A percentile compares a stretch with the other conserved stretches of the same genome.
Conservation (phyloP, 2,888 invertebrate genomes). For the Acanthosepion pharaonis region DNA sequence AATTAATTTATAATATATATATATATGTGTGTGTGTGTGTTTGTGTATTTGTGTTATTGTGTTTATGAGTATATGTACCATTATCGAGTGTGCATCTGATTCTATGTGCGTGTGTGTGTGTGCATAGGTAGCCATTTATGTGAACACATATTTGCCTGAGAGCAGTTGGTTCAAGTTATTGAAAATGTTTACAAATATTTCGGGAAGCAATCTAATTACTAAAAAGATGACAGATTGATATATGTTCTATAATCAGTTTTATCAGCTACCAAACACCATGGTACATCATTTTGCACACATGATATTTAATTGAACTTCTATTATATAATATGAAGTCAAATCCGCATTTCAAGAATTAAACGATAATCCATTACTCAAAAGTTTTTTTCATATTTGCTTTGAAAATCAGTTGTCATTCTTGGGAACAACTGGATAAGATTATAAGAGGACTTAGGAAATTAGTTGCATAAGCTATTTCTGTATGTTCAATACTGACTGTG, state of each 20-base stretch:
- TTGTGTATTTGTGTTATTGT: too few relatives aligned
- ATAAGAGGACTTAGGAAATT: too few relatives aligned
- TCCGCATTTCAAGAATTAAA: not conserved
- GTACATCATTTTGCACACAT: not conserved
- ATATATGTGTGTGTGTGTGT: too few relatives aligned
- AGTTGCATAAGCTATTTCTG: too few relatives aligned
- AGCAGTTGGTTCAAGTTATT: not conserved
- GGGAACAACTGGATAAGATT: too few relatives aligned
- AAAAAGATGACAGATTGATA: not conserved
- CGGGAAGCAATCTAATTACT: not conserved
- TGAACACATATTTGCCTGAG: not conserved
- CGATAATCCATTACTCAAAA: conserved; percentile 1
- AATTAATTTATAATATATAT: too few relatives aligned
- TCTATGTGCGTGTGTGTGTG: too few relatives aligned
- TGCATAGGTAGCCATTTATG: not conserved
- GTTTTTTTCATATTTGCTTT: not conserved
- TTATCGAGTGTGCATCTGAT: too few relatives aligned
- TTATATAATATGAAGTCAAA: not conserved
- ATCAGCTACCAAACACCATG: not conserved
- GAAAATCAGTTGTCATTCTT: too few relatives aligned
- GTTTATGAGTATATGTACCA: too few relatives aligned
- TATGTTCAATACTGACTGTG: too few relatives aligned
- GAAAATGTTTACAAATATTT: conserved; percentile 6
- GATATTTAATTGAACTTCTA: not conserved
- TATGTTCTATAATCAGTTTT: conserved; percentile 11